Evolutionary conservation across 2,113 vertebrate genomes (phyloP), one percentile per base, ranked within the genome.

Genomic region (Upupa epops): DNA sequence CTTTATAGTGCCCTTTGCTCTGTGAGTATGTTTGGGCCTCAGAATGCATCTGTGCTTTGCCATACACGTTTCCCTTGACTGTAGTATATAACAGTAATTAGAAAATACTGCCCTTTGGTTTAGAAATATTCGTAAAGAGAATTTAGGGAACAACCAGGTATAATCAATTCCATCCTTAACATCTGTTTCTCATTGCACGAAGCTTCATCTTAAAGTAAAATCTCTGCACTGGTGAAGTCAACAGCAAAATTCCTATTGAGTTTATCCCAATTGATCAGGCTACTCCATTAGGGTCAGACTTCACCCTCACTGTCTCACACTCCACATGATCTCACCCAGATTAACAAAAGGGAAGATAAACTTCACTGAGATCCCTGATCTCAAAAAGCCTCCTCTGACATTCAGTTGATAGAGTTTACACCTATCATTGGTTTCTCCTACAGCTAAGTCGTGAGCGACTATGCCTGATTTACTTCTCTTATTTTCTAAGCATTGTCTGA

Each of bases 111-210:
- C 15, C 46, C 75, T 86, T 89, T 34, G 3, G 9, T 66, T 88
- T 87, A 84, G 74, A 79, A 89, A 73, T 37, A 80, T 82, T 66
- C 15, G 37, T 76, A 73, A 66, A 59, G 68, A 86, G n/a, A 89
- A 85, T 89, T 86, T 64, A 63, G 17, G 52, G 52, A n/a, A 55
- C 88, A 94, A 59, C 22, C 51, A 65, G 24, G 17, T 82, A 32
- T 89, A 92, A 96, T 94, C 71, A 89, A 82, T 88, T 79, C 83
- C 74, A 68, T 93, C 56, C 93, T 92, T 87, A 89, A 63, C 93
- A 94, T 94, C 83, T 95, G 55, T 76, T 96, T 95, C 66, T 86
- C 82, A 87, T 77, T 87, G 63, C 6, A 2, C 40, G 71, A 87
- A 79, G 45, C 71, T 85, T 93, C 8, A 8, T 42, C n/a, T 73